Conservation (phyloP, 2,888 invertebrate species). For the Drosophila flavopinicola region DNA sequence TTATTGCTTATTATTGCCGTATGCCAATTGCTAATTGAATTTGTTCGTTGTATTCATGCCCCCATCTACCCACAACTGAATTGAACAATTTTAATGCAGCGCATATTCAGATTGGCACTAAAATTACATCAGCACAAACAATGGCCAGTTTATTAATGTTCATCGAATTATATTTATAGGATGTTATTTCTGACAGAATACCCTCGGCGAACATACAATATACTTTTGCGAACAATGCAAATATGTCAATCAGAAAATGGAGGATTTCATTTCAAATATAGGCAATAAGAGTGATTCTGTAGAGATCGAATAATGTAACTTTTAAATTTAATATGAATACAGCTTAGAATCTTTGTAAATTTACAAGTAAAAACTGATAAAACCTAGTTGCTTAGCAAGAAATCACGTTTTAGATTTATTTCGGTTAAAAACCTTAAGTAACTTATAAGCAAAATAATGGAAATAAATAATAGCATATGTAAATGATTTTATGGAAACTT, state of each 20-base stretch:
- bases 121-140: conserved; percentile 30
- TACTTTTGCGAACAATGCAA: conserved; percentile 3
- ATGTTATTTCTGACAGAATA: conserved; percentile 11
- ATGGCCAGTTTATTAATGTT: conserved; percentile 33
- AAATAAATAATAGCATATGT: too few relatives aligned
- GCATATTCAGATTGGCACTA: conserved; percentile 36
- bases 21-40: conserved; percentile 72
- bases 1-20: conserved; percentile 59
- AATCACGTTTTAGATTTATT: too few relatives aligned
- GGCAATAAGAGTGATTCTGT: neutral
- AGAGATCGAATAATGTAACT: too few relatives aligned
- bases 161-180: conserved; percentile 7
- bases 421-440: too few relatives aligned
- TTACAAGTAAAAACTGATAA: too few relatives aligned
- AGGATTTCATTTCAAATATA: neutral
- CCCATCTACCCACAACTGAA: conserved; percentile 9
- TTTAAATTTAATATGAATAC: too few relatives aligned
- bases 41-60: conserved; percentile 49
- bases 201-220: neutral
- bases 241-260: conserved; percentile 20
- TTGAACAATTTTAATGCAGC: conserved; percentile 57
- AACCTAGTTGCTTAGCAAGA: too few relatives aligned
- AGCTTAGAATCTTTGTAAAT: too few relatives aligned
- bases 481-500: too few relatives aligned
- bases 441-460: too few relatives aligned